Conservation (phyloP, 2,113 vertebrate genomes). For the Arothron firmamentum region DNA sequence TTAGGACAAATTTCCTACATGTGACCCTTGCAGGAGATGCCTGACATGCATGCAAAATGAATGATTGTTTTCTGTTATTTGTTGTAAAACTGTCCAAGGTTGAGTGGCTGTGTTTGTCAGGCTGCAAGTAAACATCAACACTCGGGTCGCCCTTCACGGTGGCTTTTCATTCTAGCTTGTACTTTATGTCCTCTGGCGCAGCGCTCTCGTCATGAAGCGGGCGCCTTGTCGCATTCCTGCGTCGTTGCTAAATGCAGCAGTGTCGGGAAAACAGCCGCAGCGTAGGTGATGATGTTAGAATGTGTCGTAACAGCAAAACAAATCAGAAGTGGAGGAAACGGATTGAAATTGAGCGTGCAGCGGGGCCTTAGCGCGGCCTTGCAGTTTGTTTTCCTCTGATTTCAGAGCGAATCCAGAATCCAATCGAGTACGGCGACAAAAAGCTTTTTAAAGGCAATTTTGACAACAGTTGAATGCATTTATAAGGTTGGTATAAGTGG, state of each 20-base stretch:
- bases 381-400: too few relatives aligned
- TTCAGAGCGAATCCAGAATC: too few relatives aligned
- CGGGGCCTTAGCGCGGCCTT: too few relatives aligned
- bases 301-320: constrained; percentile 19
- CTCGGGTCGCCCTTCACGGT: constrained; percentile 23
- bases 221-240: constrained; percentile 42
- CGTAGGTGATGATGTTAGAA: constrained; percentile 2
- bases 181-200: constrained; percentile 29
- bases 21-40: constrained; percentile 31
- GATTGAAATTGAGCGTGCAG: too few relatives aligned
- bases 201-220: constrained; percentile 7
- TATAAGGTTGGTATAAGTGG: too few relatives aligned
- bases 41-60: neutral
- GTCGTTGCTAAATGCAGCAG: constrained; percentile 25
- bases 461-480: too few relatives aligned
- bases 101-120: constrained; percentile 20
- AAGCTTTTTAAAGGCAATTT: too few relatives aligned
- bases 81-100: neutral
- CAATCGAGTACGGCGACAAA: too few relatives aligned
- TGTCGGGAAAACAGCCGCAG: constrained; percentile 31
- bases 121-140: constrained; percentile 44
- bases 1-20: constrained; percentile 44
- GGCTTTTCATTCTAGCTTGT: constrained; percentile 35
- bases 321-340: constrained; percentile 1
- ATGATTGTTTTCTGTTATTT: too few relatives aligned